Base-by-base conservation (phyloP, 2,888 invertebrate species). In the Falcaria lacertinaria region DNA sequence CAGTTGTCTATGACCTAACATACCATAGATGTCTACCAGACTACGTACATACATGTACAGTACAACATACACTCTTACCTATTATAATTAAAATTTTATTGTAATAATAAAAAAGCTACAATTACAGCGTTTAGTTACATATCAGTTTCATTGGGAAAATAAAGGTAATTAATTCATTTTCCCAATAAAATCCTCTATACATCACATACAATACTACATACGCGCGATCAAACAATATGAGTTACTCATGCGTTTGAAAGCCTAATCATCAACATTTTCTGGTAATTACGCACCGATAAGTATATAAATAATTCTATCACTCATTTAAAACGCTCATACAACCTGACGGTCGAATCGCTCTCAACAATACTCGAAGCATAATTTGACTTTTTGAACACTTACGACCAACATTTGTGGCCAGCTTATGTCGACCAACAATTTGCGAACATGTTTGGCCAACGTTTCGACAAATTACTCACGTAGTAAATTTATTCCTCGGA, bases 101-200 rank as follows among this genome's bases (percentile, higher is more conserved):
- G 39, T 45, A 39, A 16, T 48, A 50, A 55, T 63, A 63, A 17
- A 63, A 63, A 65, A 63, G 58, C 58, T 63, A 64, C 52, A 39
- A 44, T 50, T 57, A 60, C 58, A 60, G 61, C 44, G 15, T 36
- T 14, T 43, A 38, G 43, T 42, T 32, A 42, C 15, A 36, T 34
- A 15, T 14, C 19, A 39, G 33, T 42, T 41, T 42, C 37, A 45
- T 42, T 43, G 40, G 35, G 43, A 38, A 28, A 28, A 5, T 22
- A 37, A 37, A 35, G 11, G 3, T 28, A 7, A 28, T 28, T 3
- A 3, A 4, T 1, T 19, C 6, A 28, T 28, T 28, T 28, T 28
- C 28, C 28, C 28, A 28, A 28, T 28, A 28, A 28, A 28, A 28
- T n/a, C n/a, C 11, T 11, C 1, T 3, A 28, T 4, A 11, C 11